Evolutionary conservation across 2,797 vertebrate genomes (phyloP).

Genomic region (Myotis myotis): DNA sequence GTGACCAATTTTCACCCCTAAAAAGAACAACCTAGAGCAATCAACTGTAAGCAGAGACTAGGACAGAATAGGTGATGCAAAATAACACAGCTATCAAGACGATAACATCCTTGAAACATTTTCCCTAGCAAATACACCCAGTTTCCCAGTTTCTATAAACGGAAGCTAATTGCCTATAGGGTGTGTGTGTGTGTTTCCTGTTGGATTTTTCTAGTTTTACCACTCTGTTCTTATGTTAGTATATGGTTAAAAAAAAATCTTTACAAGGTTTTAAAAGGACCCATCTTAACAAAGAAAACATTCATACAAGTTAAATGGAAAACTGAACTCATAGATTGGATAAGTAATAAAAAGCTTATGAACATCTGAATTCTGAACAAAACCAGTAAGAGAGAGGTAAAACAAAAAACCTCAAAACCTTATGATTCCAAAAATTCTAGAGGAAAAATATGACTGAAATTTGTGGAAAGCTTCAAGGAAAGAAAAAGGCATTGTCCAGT

Average conservation of each 20-base stretch:
- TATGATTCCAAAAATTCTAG: not conserved
- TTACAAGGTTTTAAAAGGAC: slow-evolving; percentile 43
- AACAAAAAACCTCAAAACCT: not conserved
- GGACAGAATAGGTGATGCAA: not conserved
- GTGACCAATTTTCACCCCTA: not conserved
- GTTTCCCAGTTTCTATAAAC: not conserved
- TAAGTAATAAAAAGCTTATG: slow-evolving; percentile 27
- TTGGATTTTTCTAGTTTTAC: slow-evolving; percentile 43
- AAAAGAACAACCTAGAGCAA: not conserved
- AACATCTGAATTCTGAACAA: slow-evolving; percentile 32
- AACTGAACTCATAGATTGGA: slow-evolving; percentile 22
- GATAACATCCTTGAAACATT: not conserved
- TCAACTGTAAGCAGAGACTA: not conserved
- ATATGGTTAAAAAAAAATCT: not conserved
- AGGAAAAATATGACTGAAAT: not conserved
- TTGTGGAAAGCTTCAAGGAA: not conserved
- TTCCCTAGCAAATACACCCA: not conserved
- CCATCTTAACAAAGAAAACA: slow-evolving; percentile 61
- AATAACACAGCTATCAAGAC: not conserved
- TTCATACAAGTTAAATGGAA: slow-evolving; percentile 55
- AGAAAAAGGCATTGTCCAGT: not conserved
- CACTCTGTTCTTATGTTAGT: not conserved
- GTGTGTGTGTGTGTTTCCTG: not conserved
- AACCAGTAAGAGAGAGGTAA: not conserved
- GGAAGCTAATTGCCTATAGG: not conserved